A percentile compares a stretch with the other conserved stretches of the same genome.
phyloP scores from a whole-genome alignment of 2,797 vertebrate species.

The Anabas testudineus region DNA sequence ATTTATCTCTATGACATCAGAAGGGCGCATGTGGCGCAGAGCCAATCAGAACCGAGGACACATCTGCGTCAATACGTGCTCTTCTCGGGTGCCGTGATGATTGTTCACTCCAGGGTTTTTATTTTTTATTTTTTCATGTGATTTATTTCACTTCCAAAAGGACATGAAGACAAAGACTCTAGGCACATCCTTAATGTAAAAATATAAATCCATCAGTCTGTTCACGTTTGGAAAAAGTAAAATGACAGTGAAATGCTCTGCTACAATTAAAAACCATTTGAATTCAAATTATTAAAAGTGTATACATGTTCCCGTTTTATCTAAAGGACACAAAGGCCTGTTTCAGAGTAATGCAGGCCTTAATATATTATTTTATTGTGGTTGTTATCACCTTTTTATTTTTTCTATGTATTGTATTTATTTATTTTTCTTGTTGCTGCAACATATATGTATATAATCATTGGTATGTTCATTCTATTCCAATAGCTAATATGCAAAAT shows the following conservation, averaged over 20 bases:
- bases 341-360: too few relatives aligned
- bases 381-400: too few relatives aligned
- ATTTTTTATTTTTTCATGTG: neutral
- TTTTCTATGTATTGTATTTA: too few relatives aligned
- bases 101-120: neutral
- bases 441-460: too few relatives aligned
- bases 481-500: too few relatives aligned
- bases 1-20: constrained; percentile 40
- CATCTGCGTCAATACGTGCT: neutral
- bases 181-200: neutral
- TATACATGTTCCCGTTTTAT: neutral
- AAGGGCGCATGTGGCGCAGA: neutral
- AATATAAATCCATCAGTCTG: neutral
- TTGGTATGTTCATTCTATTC: too few relatives aligned
- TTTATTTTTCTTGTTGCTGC: too few relatives aligned
- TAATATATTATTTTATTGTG: too few relatives aligned
- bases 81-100: neutral
- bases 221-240: neutral
- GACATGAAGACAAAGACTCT: neutral
- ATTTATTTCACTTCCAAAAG: neutral
- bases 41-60: constrained; percentile 46
- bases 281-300: too few relatives aligned
- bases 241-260: too few relatives aligned
- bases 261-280: too few relatives aligned
- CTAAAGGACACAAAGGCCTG: neutral